Evolutionary conservation across 1,140 invertebrate species (phyloP).

Genomic region (Lepidurus arcticus): DNA sequence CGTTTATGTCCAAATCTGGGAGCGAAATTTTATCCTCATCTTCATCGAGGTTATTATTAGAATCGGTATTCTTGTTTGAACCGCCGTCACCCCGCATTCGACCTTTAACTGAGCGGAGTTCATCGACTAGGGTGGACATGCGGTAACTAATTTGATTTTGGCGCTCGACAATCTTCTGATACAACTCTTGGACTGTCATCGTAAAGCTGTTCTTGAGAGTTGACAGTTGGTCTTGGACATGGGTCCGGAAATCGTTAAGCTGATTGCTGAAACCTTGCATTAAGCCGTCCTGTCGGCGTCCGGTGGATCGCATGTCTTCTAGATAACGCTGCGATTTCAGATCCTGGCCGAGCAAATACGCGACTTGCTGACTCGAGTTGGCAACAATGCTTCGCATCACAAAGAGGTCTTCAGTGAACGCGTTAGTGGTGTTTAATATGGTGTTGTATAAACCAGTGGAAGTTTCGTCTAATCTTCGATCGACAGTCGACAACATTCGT

Average conservation of each 20-base stretch:
- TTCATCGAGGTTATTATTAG: not conserved
- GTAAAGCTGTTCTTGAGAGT: constrained; percentile 24
- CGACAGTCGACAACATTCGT: not conserved
- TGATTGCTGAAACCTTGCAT: constrained; percentile 31
- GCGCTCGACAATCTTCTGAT: constrained; percentile 29
- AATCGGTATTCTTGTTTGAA: not conserved
- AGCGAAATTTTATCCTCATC: not conserved
- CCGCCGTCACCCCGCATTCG: not conserved
- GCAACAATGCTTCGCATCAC: constrained; percentile 25
- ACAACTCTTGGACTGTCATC: constrained; percentile 30
- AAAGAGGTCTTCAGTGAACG: constrained; percentile 29
- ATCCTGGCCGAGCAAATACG: constrained; percentile 30
- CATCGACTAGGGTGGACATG: constrained; percentile 26
- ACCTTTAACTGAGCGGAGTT: constrained; percentile 23
- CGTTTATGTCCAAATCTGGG: not conserved
- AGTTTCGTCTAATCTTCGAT: constrained; percentile 15
- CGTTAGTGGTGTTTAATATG: constrained; percentile 28
- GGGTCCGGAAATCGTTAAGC: constrained; percentile 28
- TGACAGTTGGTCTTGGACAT: constrained; percentile 30
- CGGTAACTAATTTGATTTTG: constrained; percentile 32
- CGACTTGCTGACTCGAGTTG: constrained; percentile 15
- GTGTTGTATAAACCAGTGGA: constrained; percentile 25
- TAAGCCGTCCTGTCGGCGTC: constrained; percentile 28
- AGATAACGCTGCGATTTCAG: constrained; percentile 27
- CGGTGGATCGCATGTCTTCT: constrained; percentile 27